Base-by-base conservation (phyloP, 2,888 invertebrate genomes). In the Mesoligia furuncula region DNA sequence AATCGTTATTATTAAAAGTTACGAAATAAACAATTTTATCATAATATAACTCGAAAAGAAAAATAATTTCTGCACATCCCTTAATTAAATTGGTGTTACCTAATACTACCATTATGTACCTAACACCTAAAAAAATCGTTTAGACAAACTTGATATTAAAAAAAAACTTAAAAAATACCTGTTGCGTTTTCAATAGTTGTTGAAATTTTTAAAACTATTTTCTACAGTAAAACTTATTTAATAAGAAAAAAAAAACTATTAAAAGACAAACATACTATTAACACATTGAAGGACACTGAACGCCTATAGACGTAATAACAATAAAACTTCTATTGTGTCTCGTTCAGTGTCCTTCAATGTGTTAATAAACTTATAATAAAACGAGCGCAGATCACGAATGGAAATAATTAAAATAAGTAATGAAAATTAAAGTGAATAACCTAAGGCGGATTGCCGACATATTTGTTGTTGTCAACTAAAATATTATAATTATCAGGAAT, bases 401-500 rank as follows among this genome's bases (percentile, higher is more conserved):
- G 13, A 69, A 75, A 62, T 45, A 51, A 13, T 62, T 65, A 13
- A 59, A 66, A 73, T 65, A 68, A 59, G 20, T 61, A 39, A 68
- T 59, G 48, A 73, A 66, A 84, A 75, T 42, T 80, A 75, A 78
- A 75, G 72, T 64, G 42, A 79, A 75, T 75, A 77, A 86, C 61
- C 81, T 88, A 91, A 94, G 94, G 94, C 94, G 93, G 94, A 92
- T 89, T 91, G 90, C 92, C 93, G 94, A 94, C 94, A 91, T 77
- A 75, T 69, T 7, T n/a, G 54, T 57, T 57, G 45, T 77, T 71
- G 73, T 62, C 77, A 81, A 80, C 64, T 73, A 73, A 76, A 75
- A 61, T 69, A 83, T 77, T 75, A 68, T 61, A 77, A 71, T 36
- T 48, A 79, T 73, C 81, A 78, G 79, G 77, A 84, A 82, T 68